phyloP scores from a whole-genome alignment of 2,113 vertebrate genomes.

The Colossoma macropomum region DNA sequence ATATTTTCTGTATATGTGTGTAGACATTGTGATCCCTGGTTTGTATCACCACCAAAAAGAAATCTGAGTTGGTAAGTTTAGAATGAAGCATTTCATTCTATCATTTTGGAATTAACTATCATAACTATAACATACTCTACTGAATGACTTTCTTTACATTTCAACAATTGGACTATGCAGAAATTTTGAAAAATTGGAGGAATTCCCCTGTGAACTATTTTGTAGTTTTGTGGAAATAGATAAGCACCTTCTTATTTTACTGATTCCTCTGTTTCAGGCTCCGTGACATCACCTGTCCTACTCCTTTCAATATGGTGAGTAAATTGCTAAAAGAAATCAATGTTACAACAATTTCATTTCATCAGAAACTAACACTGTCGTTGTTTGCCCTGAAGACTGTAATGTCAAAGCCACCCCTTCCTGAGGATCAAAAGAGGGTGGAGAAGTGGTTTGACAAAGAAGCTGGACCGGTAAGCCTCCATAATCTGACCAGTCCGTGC shows the following conservation, averaged over 20 bases:
- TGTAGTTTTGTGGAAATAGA: neutral
- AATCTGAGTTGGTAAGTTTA: too few relatives aligned
- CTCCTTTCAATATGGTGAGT: conserved; percentile 68
- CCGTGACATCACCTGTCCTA: conserved; percentile 72
- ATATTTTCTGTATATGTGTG: too few relatives aligned
- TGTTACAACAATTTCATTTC: neutral
- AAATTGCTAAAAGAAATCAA: neutral
- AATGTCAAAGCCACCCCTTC: conserved; percentile 64
- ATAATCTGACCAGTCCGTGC: neutral
- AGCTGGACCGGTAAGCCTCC: conserved; percentile 69
- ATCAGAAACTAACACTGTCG: conserved; percentile 1
- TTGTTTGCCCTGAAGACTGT: conserved; percentile 62
- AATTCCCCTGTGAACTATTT: too few relatives aligned
- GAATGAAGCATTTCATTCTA: too few relatives aligned
- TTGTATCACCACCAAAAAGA: too few relatives aligned
- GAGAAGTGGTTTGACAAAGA: conserved; percentile 69
- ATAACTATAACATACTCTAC: too few relatives aligned
- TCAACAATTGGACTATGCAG: too few relatives aligned
- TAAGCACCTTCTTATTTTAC: neutral
- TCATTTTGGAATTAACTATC: too few relatives aligned
- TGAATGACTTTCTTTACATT: too few relatives aligned
- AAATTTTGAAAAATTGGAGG: too few relatives aligned
- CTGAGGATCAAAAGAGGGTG: conserved; percentile 65
- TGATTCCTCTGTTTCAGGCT: conserved; percentile 64
- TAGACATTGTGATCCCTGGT: too few relatives aligned